These are phyloP conservation scores for crab-eating macaque (Macaca fascicularis) DNA, from an alignment of 2,113 vertebrate species.

Conservation along the genomic window DNA sequence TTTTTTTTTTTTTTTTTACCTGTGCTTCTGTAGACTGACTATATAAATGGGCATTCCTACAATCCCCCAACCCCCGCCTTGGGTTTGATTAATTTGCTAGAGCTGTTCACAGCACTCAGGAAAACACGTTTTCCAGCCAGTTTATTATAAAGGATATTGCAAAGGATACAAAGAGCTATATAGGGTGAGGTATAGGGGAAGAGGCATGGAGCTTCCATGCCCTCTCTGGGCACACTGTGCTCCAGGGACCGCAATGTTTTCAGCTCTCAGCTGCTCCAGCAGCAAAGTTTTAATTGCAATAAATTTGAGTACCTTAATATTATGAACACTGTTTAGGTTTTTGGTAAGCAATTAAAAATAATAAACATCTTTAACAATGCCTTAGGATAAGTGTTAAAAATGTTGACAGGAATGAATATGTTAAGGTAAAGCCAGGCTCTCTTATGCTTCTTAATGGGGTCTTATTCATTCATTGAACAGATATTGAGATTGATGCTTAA, in stretches of 20 bases:
- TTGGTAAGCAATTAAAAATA: constrained; percentile 35
- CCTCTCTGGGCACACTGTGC: not conserved
- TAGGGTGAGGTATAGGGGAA: not conserved
- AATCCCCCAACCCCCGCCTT: not conserved
- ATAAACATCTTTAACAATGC: constrained; percentile 33
- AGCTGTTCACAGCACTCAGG: not conserved
- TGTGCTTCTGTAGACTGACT: not conserved
- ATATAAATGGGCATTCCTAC: not conserved
- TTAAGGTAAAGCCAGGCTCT: not conserved
- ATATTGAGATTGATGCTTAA: constrained; percentile 28
- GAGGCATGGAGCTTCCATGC: not conserved
- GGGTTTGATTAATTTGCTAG: not conserved
- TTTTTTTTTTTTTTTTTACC: not conserved
- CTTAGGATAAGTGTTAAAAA: constrained; percentile 43
- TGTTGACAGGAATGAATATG: constrained; percentile 36
- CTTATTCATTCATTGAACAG: constrained; percentile 40
- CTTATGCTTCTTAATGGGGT: not conserved
- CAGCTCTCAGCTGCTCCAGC: not conserved
- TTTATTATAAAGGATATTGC: not conserved
- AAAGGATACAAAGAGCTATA: not conserved
- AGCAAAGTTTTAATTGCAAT: constrained; percentile 19
- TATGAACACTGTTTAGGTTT: constrained; percentile 42
- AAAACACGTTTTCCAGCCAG: not conserved
- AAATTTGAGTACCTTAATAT: constrained; percentile 36
- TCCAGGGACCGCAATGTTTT: not conserved